phyloP scores from a whole-genome alignment of 2,888 invertebrate species.

The Tupiocoris notatus region DNA sequence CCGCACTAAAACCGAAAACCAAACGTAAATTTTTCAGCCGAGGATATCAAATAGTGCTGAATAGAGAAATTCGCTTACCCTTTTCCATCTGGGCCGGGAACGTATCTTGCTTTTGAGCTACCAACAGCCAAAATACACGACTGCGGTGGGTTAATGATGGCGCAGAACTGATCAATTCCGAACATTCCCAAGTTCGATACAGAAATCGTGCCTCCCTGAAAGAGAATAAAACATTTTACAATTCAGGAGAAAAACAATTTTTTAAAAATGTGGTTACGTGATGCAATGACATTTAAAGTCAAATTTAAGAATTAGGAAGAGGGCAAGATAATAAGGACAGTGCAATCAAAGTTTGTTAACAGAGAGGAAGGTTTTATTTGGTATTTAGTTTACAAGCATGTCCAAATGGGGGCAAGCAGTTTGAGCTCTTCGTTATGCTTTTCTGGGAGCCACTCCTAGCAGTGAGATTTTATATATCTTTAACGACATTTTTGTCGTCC shows the following conservation, averaged over 20 bases:
- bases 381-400: too few species aligned
- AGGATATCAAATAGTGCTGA: neutral
- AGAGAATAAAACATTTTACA: slow-evolving; percentile 34
- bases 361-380: too few species aligned
- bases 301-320: too few species aligned
- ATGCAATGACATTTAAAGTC: too few species aligned
- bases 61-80: slow-evolving; percentile 31
- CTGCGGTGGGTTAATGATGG: slow-evolving; percentile 96
- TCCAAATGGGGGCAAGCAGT: too few species aligned
- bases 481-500: too few species aligned
- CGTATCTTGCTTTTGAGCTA: slow-evolving; percentile 69
- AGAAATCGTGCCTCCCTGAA: slow-evolving; percentile 85
- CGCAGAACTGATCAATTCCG: slow-evolving; percentile 82
- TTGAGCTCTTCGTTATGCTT: too few species aligned
- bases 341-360: too few species aligned
- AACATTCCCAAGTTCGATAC: slow-evolving; percentile 96
- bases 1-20: slow-evolving; percentile 29
- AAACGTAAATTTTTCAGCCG: too few species aligned
- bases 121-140: slow-evolving; percentile 92
- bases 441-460: too few species aligned
- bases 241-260: neutral
- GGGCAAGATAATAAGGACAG: too few species aligned
- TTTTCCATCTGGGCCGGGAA: slow-evolving; percentile 55
- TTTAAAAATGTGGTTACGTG: neutral
- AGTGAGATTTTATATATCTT: too few species aligned